These are phyloP conservation scores for Sigmodon hispidus DNA, from an alignment of 2,113 vertebrate species.

Conservation along the genomic window DNA sequence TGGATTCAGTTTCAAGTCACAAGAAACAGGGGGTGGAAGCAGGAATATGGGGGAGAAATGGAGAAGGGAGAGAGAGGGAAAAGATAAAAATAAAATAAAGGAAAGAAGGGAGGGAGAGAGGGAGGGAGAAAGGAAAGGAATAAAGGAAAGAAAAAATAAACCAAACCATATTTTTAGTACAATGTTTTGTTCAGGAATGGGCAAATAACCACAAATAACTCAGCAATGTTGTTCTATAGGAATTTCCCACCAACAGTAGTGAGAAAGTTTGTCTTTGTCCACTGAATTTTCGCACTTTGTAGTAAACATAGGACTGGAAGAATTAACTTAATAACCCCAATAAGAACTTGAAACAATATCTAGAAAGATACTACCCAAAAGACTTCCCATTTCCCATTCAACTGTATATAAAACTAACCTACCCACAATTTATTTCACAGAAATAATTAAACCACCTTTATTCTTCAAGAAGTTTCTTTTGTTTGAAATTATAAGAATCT, in stretches of 20 bases:
- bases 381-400: not conserved
- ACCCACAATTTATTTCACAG: not conserved
- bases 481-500: not conserved
- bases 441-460: not conserved
- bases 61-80: too few species aligned
- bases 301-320: not conserved
- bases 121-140: not conserved
- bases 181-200: constrained; percentile 2
- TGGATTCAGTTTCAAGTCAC: not conserved
- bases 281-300: not conserved
- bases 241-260: not conserved
- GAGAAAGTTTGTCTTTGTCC: not conserved
- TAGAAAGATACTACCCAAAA: not conserved
- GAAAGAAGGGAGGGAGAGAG: not conserved
- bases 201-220: not conserved
- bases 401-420: not conserved
- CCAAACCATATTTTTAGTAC: not conserved
- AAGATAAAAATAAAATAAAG: not conserved
- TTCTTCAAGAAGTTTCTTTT: constrained; percentile 9
- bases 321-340: not conserved
- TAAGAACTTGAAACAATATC: not conserved
- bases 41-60: not conserved
- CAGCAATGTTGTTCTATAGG: not conserved
- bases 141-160: not conserved
- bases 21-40: not conserved